A percentile compares a stretch with the other conserved stretches of the same genome.
Conservation (phyloP, 2,113 vertebrate species). For the Prionailurus viverrinus region DNA sequence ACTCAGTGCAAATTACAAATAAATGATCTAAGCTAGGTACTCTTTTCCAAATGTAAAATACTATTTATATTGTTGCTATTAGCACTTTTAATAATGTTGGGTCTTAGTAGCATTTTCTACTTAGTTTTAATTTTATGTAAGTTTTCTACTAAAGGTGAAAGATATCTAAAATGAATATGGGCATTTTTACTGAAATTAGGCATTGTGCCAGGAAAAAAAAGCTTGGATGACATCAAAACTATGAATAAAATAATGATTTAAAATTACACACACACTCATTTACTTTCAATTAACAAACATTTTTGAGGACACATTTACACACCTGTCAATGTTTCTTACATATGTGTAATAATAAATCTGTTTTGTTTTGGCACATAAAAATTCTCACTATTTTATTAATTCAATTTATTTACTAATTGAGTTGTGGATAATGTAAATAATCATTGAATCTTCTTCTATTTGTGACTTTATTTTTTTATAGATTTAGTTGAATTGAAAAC, state of each 20-base stretch:
- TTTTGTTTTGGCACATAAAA: not conserved
- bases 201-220: not conserved
- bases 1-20: constrained; percentile 33
- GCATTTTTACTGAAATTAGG: constrained; percentile 5
- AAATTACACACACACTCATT: not conserved
- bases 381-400: not conserved
- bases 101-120: not conserved
- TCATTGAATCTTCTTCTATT: not conserved
- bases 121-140: not conserved
- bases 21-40: not conserved
- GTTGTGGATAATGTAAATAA: not conserved
- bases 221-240: not conserved
- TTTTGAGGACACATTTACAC: not conserved
- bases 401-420: not conserved
- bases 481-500: not conserved
- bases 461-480: not conserved
- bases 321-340: not conserved
- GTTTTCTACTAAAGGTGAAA: constrained; percentile 29
- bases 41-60: not conserved
- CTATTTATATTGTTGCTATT: not conserved
- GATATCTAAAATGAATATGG: not conserved
- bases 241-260: constrained; percentile 2
- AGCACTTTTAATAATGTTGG: not conserved
- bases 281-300: not conserved
- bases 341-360: not conserved